Base-by-base conservation (phyloP, 2,888 invertebrate genomes). In the Aphidius colemani region DNA sequence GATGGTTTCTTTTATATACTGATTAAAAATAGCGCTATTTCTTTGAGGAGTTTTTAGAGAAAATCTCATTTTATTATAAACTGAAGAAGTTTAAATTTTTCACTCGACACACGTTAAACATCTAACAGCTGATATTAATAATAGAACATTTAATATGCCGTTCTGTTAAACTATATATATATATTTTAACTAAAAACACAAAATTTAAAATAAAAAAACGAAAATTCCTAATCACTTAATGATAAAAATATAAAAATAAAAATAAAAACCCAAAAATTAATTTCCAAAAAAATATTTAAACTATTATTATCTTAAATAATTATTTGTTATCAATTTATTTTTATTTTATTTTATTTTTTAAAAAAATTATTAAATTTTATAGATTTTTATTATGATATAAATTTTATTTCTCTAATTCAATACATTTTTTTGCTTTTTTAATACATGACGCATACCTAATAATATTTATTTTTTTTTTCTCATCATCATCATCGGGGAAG, bases 61-160 rank as follows among this genome's bases (percentile, higher is more conserved):
- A 61, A 65, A 65, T 61, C 48, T 5, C 5, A 65, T 65, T 61
- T 65, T 65, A 65, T 65, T 57, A 65, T 65, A 65, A n/a, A 65
- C 65, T 53, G 18, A 61, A 46, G n/a, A 57, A 57, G 46, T 57
- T 18, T 53, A 18, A 30, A 53, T 58, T 56, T 51, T 58, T 49
- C n/a, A 41, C 4, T 30, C 30, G 5, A 30, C 30, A 30, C 5
- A 30, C 30, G 65, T 46, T 57, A 45, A 13, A 44, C 61, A 53
- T 61, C 61, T 56, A 60, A 57, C 61, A 64, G 64, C 59, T 64
- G 62, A 64, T 49, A 64, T 61, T 65, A 65, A 61, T 65, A 61
- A 64, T 64, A 64, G 64, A 55, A 64, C 64, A 55, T 30, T 30
- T 30, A 30, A 30, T 58, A 51, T 46, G 48, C 39, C 57, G 46